Conservation (phyloP, 92 coral and sea anemone genomes). For the Actinostola sp. region DNA sequence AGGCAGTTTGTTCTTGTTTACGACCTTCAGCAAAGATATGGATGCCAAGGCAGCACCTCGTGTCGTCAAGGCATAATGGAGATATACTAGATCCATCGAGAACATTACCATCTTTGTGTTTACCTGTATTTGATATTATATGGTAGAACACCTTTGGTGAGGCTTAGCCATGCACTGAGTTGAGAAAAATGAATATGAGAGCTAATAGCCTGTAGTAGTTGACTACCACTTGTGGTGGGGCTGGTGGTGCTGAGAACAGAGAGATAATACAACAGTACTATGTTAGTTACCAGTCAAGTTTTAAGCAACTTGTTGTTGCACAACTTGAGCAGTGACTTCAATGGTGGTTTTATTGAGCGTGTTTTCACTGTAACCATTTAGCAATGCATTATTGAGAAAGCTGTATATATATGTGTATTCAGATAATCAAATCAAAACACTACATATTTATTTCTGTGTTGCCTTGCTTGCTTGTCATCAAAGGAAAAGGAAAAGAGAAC, state of each 20-base stretch:
- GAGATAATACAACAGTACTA: neutral
- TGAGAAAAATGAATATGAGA: conserved; percentile 96
- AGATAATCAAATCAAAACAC: too few relatives aligned
- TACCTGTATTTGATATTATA: conserved; percentile 70
- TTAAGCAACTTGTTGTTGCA: neutral
- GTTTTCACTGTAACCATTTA: too few relatives aligned
- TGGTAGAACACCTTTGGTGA: conserved; percentile 80
- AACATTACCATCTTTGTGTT: too few relatives aligned
- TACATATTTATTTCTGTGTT: too few relatives aligned
- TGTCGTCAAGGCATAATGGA: conserved; percentile 32
- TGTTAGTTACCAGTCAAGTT: neutral
- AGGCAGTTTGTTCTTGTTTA: conserved; percentile 25
- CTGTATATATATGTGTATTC: too few relatives aligned
- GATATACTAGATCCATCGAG: neutral
- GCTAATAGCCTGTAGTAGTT: conserved; percentile 87
- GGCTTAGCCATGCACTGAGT: conserved; percentile 96
- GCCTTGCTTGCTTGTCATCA: too few relatives aligned
- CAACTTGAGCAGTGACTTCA: too few relatives aligned
- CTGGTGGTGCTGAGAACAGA: conserved; percentile 15
- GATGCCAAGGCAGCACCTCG: conserved; percentile 30
- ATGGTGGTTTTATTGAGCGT: too few relatives aligned
- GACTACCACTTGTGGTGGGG: conserved; percentile 67
- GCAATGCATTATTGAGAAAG: too few relatives aligned
- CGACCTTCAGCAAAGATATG: conserved; percentile 23
- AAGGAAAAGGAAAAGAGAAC: too few relatives aligned